Evolutionary conservation across 2,797 vertebrate species (phyloP), one percentile per base, ranked within the genome.

Genomic region (Cossypha polioptera): DNA sequence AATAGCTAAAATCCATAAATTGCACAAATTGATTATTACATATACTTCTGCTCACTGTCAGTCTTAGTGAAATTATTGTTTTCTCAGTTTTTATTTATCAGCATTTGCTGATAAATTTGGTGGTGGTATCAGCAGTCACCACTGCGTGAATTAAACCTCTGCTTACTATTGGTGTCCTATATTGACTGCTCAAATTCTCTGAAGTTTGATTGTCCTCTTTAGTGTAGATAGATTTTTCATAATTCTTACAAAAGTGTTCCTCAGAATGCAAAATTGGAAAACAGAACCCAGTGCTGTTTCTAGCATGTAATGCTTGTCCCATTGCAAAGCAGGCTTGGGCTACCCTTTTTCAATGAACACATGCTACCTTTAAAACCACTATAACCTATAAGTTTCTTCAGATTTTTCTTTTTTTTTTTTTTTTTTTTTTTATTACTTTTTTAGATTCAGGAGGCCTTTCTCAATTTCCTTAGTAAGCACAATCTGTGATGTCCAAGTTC

Each of bases 61-160:
- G 24, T 74, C 54, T 78, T 63, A 73, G 57, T 66, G 63, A 76
- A 94, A 77, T 75, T 83, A 33, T 80, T 85, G 36, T 73, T 96
- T 93, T 61, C 88, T 95, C 80, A 63, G n/a, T 93, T 96, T 53
- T 93, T 88, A 93, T 97, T 90, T 97, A 51, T 94, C 86, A 95
- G 48, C 50, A 57, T 93, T 94, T 96, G 42, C 76, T 95, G 84
- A 93, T 97, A 92, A 93, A 61, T 95, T 85, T 95, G 92, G 62
- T 94, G 83, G 62, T 73, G 24, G 86, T 95, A 93, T 95, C 90
- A 91, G 80, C 68, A 92, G 80, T 72, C 79, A 81, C 33, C 24
- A 63, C 77, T 35, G 36, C 33, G 40, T 93, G 84, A 95, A 93
- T 96, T 84, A 57, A 86, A 77, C 72, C 31, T 97, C 86, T 96